phyloP scores from a whole-genome alignment of 2,113 vertebrate genomes.

The Phylloscopus trochiloides region DNA sequence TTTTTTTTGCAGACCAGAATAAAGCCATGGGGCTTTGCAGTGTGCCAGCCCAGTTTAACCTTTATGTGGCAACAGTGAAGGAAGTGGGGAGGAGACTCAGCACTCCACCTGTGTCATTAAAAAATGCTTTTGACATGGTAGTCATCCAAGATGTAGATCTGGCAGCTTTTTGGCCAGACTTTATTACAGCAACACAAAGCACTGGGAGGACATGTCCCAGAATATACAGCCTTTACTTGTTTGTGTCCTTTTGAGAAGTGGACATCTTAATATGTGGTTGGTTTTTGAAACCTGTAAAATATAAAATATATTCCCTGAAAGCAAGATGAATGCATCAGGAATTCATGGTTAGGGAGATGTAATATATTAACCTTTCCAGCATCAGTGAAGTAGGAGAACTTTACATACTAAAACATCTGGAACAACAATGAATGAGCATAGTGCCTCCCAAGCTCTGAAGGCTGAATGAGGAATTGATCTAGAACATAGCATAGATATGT shows the following conservation, averaged over 20 bases:
- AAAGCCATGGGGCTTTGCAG: not conserved
- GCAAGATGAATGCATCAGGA: not conserved
- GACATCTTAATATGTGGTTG: not conserved
- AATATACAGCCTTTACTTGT: not conserved
- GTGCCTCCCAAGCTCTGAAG: not conserved
- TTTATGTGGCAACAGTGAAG: not conserved
- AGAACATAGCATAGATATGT: not conserved
- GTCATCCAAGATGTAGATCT: not conserved
- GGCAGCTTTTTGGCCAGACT: not conserved
- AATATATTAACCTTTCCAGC: not conserved
- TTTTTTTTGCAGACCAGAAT: not conserved
- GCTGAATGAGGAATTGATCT: not conserved
- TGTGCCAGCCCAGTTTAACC: not conserved
- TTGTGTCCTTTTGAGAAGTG: not conserved
- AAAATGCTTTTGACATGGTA: constrained; percentile 6
- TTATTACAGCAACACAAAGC: not conserved
- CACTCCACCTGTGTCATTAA: not conserved
- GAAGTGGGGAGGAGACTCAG: not conserved
- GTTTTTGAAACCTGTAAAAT: not conserved
- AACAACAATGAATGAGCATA: not conserved
- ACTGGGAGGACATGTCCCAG: not conserved
- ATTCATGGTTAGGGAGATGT: not conserved
- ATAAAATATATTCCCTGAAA: not conserved
- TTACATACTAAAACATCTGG: not conserved
- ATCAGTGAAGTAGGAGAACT: not conserved